A percentile compares a stretch with the other conserved stretches of the same genome.
Conservation (phyloP, 2,888 invertebrate genomes). For the Apamea sordens region DNA sequence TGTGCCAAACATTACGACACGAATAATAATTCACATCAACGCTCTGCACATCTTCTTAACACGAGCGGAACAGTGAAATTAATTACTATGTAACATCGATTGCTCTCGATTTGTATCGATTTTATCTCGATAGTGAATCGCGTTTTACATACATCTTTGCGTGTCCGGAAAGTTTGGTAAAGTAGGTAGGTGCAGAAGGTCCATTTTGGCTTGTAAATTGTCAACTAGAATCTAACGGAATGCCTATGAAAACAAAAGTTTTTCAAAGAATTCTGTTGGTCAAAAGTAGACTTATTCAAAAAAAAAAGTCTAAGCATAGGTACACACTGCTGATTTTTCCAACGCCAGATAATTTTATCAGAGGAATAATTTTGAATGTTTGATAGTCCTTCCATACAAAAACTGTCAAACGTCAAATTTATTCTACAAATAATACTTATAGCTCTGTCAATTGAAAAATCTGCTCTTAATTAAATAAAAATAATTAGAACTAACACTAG, state of each 20-base stretch:
- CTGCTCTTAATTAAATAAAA: not conserved
- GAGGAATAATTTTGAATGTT: too few species aligned
- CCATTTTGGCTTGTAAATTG: not conserved
- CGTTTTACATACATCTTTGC: slow-evolving; percentile 76
- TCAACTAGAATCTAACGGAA: not conserved
- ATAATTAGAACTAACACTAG: not conserved
- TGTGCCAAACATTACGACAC: slow-evolving; percentile 47
- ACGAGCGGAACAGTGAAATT: slow-evolving; percentile 57
- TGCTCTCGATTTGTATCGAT: slow-evolving; percentile 62
- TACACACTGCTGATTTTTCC: too few species aligned
- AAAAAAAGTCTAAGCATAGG: not conserved
- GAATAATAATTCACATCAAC: slow-evolving; percentile 18
- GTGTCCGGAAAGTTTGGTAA: slow-evolving; percentile 48
- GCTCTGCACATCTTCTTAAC: slow-evolving; percentile 37
- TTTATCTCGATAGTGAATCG: slow-evolving; percentile 69
- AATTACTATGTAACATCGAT: slow-evolving; percentile 63
- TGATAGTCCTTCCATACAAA: too few species aligned
- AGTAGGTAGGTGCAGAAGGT: slow-evolving; percentile 22
- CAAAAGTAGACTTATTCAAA: not conserved
- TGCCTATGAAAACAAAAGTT: not conserved
- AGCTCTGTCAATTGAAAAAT: too few species aligned
- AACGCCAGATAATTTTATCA: too few species aligned
- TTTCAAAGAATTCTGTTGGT: not conserved
- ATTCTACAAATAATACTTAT: too few species aligned
- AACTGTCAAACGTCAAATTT: too few species aligned